A percentile compares a stretch with the other conserved stretches of the same genome.
phyloP scores from a whole-genome alignment of 2,113 vertebrate genomes.

The Egretta garzetta region DNA sequence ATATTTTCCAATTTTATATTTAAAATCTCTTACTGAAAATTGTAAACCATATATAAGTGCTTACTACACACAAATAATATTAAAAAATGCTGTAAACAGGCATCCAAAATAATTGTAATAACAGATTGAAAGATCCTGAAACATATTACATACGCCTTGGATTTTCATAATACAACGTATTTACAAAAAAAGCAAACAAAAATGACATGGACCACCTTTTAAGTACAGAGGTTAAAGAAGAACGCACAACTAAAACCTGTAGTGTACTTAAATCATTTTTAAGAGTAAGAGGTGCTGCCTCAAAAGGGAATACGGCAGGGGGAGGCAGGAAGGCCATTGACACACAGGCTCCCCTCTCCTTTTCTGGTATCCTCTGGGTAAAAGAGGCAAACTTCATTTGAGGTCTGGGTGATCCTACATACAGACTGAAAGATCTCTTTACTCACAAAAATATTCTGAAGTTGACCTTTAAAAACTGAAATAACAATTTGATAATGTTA shows the following conservation, averaged over 20 bases:
- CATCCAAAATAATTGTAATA: slow-evolving; percentile 1
- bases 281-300: not conserved
- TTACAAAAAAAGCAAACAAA: not conserved
- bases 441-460: not conserved
- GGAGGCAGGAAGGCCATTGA: not conserved
- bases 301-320: not conserved
- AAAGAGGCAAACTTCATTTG: not conserved
- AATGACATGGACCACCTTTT: not conserved
- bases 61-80: not conserved
- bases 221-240: not conserved
- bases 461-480: not conserved
- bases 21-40: not conserved
- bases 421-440: not conserved
- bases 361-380: not conserved
- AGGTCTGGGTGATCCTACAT: not conserved
- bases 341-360: not conserved
- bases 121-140: not conserved
- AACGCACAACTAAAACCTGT: not conserved
- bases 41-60: not conserved
- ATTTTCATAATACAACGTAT: not conserved
- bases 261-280: not conserved
- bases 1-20: not conserved
- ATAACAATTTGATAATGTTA: not conserved
- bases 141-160: not conserved
- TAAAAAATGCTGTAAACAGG: not conserved